Evolutionary conservation across 2,113 vertebrate genomes (phyloP), one percentile per base, ranked within the genome.

Genomic region (Lipophrys pholis): DNA sequence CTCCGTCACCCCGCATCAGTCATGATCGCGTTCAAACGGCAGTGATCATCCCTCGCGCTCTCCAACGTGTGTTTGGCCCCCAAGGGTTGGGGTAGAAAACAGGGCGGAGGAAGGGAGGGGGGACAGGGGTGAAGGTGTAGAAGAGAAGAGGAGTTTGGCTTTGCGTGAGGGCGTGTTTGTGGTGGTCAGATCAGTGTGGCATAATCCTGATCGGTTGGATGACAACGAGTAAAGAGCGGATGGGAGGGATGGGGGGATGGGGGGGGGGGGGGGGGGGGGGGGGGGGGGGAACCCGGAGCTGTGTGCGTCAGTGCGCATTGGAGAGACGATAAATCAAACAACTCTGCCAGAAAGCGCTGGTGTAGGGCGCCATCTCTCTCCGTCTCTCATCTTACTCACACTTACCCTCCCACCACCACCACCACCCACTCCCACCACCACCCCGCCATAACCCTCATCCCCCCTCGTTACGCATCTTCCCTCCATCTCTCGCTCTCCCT

Each of bases 241-340:
- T 30, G 21, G 21, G 21, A 4, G 21, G 79, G 70, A 68, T n/a
- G n/a, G n/a, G n/a, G n/a, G n/a, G n/a, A n/a, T n/a, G n/a, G n/a
- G n/a, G n/a, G n/a, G n/a, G n/a, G n/a, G n/a, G n/a, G n/a, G n/a
- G n/a, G n/a, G n/a, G n/a, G n/a, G n/a, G n/a, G n/a, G n/a, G n/a
- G n/a, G n/a, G 21, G 21, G 21, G 21, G 21, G 79, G 70, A 68
- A 85, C 81, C 75, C 88, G 77, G 78, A 78, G 89, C 83, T 78
- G 36, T 73, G 86, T 80, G 91, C 81, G 84, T 92, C 91, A 87
- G 78, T 88, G 87, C 83, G 88, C 87, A 90, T 87, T 86, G 85
- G 88, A 78, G 76, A 74, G 81, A 78, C 75, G 69, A 91, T 92
- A 90, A 92, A 91, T 91, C 91, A 91, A 76, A 84, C 5, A 30